Percentiles rank a stretch among this genome's conserved stretches.
phyloP scores from a whole-genome alignment of 2,113 vertebrate species.

The Onychorhynchus coronatus region DNA sequence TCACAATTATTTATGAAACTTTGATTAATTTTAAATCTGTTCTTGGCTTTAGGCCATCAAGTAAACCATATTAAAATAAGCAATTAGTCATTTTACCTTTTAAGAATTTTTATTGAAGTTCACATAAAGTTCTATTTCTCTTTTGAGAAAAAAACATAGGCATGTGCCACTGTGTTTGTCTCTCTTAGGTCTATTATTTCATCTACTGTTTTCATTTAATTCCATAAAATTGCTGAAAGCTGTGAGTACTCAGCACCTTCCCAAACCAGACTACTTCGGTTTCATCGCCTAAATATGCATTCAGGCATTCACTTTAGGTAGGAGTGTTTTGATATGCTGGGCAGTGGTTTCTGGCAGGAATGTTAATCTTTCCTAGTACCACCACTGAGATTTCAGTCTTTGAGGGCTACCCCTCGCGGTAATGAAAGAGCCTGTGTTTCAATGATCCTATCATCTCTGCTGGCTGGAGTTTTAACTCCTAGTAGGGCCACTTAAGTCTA shows the following conservation, averaged over 20 bases:
- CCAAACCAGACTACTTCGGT: neutral
- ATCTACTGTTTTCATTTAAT: neutral
- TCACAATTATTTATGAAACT: slow-evolving; percentile 36
- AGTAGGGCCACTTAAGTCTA: neutral
- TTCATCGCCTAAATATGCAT: neutral
- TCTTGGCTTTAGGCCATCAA: neutral
- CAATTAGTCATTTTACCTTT: slow-evolving; percentile 9
- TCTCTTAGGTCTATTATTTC: neutral
- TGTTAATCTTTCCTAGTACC: neutral
- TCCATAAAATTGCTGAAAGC: neutral
- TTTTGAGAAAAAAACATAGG: neutral
- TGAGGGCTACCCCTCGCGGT: neutral
- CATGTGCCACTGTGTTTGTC: neutral
- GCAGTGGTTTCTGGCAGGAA: slow-evolving; percentile 5
- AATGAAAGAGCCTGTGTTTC: slow-evolving; percentile 22
- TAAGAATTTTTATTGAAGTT: neutral
- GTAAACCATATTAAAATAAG: neutral
- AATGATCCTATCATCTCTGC: neutral
- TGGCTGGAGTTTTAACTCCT: neutral
- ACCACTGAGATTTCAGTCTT: slow-evolving; percentile 17
- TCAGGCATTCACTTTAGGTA: neutral
- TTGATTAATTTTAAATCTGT: slow-evolving; percentile 10
- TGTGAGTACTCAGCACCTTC: neutral
- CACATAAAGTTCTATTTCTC: neutral
- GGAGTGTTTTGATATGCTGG: slow-evolving; percentile 8